phyloP scores from a whole-genome alignment of 2,888 invertebrate species.

The Gari tellinella region DNA sequence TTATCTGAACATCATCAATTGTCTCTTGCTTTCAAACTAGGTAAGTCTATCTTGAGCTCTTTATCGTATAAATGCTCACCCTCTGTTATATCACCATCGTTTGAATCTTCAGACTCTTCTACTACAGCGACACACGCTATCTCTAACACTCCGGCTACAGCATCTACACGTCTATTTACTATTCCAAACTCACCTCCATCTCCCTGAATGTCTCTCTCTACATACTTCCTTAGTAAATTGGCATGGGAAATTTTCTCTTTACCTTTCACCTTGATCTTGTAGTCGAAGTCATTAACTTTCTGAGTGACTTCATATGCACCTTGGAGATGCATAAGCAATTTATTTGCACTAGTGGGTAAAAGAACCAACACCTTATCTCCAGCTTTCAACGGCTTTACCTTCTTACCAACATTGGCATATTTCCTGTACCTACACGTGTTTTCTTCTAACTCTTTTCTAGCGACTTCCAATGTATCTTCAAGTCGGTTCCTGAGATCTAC shows the following conservation, averaged over 20 bases:
- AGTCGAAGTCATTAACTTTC: conserved; percentile 24
- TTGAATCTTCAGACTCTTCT: not conserved
- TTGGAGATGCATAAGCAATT: conserved; percentile 52
- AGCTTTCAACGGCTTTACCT: conserved; percentile 16
- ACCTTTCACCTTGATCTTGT: conserved; percentile 29
- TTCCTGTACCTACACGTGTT: conserved; percentile 20
- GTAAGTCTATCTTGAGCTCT: too few species aligned
- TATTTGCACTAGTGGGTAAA: conserved; percentile 59
- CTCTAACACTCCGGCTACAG: not conserved
- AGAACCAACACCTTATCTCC: conserved; percentile 59
- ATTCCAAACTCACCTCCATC: not conserved
- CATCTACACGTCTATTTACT: not conserved
- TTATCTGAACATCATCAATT: too few species aligned
- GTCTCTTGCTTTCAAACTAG: too few species aligned
- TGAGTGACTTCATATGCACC: conserved; percentile 30
- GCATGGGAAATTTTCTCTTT: conserved; percentile 39
- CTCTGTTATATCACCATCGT: not conserved
- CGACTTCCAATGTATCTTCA: conserved; percentile 38
- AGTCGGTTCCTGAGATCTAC: conserved; percentile 47
- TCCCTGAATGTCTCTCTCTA: not conserved
- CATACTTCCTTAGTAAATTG: conserved; percentile 45
- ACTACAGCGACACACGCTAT: not conserved
- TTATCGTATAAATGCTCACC: too few species aligned
- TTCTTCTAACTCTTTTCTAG: conserved; percentile 9
- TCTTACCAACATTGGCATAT: conserved; percentile 48